These are phyloP conservation scores for Lepidurus apus DNA, from an alignment of 1,140 invertebrate genomes.

Conservation along the genomic window DNA sequence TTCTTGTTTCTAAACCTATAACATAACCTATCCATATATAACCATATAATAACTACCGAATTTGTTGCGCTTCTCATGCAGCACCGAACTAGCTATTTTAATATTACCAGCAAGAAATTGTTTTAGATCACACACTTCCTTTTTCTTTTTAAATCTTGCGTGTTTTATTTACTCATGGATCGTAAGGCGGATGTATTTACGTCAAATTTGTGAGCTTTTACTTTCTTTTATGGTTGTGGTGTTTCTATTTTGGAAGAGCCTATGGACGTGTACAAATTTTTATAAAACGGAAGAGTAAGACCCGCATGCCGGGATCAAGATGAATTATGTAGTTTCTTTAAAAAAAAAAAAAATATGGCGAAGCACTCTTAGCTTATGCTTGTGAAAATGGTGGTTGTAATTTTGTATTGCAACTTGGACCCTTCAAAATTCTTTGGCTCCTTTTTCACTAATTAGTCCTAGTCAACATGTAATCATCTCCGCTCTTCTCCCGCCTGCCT, in stretches of 20 bases:
- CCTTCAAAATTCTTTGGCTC: not conserved
- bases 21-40: too few relatives aligned
- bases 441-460: not conserved
- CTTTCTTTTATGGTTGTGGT: not conserved
- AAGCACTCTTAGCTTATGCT: not conserved
- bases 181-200: not conserved
- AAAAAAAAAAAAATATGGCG: not conserved
- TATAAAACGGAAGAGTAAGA: not conserved
- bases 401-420: not conserved
- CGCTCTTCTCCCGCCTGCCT: not conserved
- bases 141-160: too few relatives aligned
- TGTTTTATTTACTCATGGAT: too few relatives aligned
- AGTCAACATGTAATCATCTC: slow-evolving; percentile 9
- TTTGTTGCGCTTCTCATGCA: too few relatives aligned
- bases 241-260: not conserved
- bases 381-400: slow-evolving; percentile 12
- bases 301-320: not conserved
- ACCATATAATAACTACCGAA: too few relatives aligned
- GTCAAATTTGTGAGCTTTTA: not conserved
- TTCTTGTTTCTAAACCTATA: not conserved
- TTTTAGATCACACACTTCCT: too few relatives aligned
- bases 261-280: slow-evolving; percentile 11
- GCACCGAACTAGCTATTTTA: too few relatives aligned
- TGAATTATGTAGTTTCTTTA: not conserved
- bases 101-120: too few relatives aligned